Conservation (phyloP, 2,888 invertebrate genomes). For the Pogonocherus hispidulus region DNA sequence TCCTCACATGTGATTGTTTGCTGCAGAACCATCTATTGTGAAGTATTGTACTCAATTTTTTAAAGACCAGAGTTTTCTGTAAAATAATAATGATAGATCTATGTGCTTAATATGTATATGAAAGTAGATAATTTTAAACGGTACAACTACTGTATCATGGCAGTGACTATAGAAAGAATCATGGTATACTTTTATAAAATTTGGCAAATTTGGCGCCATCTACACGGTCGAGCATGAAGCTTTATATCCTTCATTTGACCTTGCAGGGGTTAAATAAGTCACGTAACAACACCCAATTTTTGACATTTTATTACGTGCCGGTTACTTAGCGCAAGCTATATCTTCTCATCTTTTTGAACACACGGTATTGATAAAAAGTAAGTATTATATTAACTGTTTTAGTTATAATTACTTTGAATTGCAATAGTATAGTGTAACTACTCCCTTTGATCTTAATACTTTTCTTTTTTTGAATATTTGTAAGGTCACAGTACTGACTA, state of each 20-base stretch:
- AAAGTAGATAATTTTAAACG: too few relatives aligned
- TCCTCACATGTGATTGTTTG: too few relatives aligned
- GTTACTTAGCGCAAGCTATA: constrained; percentile 1
- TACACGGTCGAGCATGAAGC: not conserved
- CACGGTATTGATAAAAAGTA: constrained; percentile 16
- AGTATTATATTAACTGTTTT: not conserved
- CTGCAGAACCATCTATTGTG: too few relatives aligned
- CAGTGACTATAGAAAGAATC: too few relatives aligned
- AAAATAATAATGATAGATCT: too few relatives aligned
- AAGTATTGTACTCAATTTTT: too few relatives aligned
- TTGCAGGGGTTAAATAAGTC: constrained; percentile 47
- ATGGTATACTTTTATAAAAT: too few relatives aligned
- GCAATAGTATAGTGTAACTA: not conserved
- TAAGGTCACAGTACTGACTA: not conserved
- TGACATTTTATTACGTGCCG: constrained; percentile 40
- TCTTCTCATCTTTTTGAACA: not conserved
- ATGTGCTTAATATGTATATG: too few relatives aligned
- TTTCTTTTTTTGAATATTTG: too few relatives aligned
- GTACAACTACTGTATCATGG: too few relatives aligned
- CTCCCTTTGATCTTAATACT: not conserved
- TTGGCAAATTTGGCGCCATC: constrained; percentile 1
- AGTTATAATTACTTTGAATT: not conserved
- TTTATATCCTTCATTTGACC: constrained; percentile 41
- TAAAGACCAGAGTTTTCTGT: too few relatives aligned
- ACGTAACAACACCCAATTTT: constrained; percentile 32